Percentiles rank a stretch among this genome's conserved stretches.
These are phyloP conservation scores for Torymus auratus DNA, from an alignment of 2,888 invertebrate genomes.

Conservation along the genomic window DNA sequence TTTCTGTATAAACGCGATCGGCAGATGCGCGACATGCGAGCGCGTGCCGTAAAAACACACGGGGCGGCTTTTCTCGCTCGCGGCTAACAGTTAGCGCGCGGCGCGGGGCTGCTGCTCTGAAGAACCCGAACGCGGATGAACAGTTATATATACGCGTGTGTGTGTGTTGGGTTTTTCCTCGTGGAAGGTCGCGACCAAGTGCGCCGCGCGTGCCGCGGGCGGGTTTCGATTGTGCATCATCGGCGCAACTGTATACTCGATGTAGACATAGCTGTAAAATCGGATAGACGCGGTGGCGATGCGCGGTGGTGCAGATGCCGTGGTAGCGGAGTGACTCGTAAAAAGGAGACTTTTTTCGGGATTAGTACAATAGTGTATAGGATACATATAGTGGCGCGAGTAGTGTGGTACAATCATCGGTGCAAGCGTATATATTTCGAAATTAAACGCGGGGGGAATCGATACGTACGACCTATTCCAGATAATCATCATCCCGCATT, in stretches of 20 bases:
- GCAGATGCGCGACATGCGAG: slow-evolving; percentile 25
- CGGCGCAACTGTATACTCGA: too few relatives aligned
- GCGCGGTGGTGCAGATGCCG: slow-evolving; percentile 25
- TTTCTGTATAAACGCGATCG: not conserved
- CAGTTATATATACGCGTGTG: slow-evolving; percentile 12
- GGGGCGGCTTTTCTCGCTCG: not conserved
- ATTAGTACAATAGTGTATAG: too few relatives aligned
- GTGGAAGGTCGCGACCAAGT: not conserved
- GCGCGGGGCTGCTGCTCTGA: not conserved
- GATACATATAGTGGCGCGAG: too few relatives aligned
- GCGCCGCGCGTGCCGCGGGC: slow-evolving; percentile 11
- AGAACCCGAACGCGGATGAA: not conserved
- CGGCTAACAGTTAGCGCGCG: not conserved
- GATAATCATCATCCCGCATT: slow-evolving; percentile 2
- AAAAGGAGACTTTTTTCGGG: not conserved
- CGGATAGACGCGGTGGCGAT: not conserved
- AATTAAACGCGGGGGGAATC: not conserved
- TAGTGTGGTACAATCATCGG: too few relatives aligned
- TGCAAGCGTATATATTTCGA: not conserved
- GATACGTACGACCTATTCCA: not conserved
- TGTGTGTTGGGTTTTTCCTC: not conserved
- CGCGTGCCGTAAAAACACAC: not conserved
- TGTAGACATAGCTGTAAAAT: slow-evolving; percentile 48
- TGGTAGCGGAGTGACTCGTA: slow-evolving; percentile 13
- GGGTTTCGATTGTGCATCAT: too few relatives aligned